These are phyloP conservation scores for Stenichneumon culpator DNA, from an alignment of 2,888 invertebrate genomes.

Conservation along the genomic window DNA sequence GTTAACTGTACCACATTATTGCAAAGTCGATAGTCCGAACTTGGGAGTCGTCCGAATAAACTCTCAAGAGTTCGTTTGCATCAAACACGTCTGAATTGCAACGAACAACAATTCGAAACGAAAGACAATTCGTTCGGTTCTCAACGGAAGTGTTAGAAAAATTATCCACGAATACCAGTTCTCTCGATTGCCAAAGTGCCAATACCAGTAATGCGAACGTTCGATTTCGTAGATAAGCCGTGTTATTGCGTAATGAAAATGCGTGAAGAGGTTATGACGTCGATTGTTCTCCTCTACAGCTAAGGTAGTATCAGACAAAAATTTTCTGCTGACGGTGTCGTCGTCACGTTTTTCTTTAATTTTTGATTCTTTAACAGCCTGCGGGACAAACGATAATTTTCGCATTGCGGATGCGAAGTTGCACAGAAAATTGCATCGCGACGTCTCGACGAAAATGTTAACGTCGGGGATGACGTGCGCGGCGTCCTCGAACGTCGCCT, in stretches of 20 bases:
- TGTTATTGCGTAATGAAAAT: neutral
- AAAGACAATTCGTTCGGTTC: too few relatives aligned
- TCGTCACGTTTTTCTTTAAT: neutral
- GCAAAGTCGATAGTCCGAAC: too few relatives aligned
- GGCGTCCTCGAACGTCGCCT: slow-evolving; percentile 5
- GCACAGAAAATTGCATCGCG: neutral
- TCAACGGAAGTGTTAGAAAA: too few relatives aligned
- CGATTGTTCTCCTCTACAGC: neutral
- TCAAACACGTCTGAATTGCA: too few relatives aligned
- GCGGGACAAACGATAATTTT: neutral
- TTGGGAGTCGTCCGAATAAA: too few relatives aligned
- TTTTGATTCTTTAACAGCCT: neutral
- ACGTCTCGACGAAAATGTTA: slow-evolving; percentile 48
- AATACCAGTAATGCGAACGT: too few relatives aligned
- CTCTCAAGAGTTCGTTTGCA: too few relatives aligned
- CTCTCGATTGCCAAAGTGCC: too few relatives aligned
- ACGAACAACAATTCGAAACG: too few relatives aligned
- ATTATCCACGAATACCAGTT: too few relatives aligned
- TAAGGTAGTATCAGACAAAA: neutral
- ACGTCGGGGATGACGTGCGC: slow-evolving; percentile 51
- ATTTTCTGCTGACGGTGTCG: neutral
- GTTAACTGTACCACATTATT: too few relatives aligned
- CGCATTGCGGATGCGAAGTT: neutral
- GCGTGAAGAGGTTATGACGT: neutral
- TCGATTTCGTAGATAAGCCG: neutral